Conservation (phyloP, 2,113 vertebrate species). For the Charina bottae region DNA sequence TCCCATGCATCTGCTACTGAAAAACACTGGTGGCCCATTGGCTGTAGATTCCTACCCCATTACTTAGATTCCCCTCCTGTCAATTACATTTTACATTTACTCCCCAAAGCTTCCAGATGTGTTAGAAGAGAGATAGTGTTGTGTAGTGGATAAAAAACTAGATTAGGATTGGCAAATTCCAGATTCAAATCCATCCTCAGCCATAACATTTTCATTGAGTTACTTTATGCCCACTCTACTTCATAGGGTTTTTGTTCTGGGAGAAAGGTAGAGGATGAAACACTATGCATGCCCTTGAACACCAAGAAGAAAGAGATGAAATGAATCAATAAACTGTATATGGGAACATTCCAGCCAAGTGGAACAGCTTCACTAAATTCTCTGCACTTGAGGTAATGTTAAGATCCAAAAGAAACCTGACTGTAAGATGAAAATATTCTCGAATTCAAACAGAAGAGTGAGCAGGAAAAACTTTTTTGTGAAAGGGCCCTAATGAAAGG, state of each 20-base stretch:
- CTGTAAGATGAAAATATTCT: background rate
- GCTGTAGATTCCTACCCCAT: background rate
- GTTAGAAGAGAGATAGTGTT: background rate
- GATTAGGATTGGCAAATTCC: background rate
- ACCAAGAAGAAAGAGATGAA: background rate
- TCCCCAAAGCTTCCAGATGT: background rate
- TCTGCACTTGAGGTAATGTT: background rate
- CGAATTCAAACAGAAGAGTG: background rate
- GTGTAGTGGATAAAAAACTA: background rate
- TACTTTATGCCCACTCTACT: background rate
- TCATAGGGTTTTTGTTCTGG: background rate
- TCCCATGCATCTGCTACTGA: background rate
- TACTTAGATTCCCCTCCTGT: background rate
- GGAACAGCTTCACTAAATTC: background rate
- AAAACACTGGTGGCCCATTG: background rate
- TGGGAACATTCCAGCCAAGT: background rate
- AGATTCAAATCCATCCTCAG: background rate
- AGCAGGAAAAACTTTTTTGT: background rate
- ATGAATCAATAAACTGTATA: background rate
- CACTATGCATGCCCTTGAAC: background rate
- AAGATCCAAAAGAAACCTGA: background rate
- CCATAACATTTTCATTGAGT: background rate
- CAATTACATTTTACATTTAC: background rate
- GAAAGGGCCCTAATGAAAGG: background rate
- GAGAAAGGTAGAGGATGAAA: background rate